phyloP scores from a whole-genome alignment of 2,888 invertebrate genomes.

The Sphaerophoria taeniata region DNA sequence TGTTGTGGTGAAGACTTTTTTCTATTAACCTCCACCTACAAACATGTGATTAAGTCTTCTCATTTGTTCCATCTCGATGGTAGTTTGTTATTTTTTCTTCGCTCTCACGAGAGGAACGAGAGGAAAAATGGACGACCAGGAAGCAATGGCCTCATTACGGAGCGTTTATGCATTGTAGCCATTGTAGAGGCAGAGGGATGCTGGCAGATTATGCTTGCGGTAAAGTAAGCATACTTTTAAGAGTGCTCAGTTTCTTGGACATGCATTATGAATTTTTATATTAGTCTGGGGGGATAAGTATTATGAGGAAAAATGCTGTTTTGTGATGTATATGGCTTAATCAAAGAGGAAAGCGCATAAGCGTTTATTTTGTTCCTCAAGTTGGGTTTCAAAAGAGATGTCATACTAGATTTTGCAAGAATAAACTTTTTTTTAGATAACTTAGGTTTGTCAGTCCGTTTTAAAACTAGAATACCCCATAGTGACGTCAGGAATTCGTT shows the following conservation, averaged over 20 bases:
- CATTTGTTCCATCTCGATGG: slow-evolving; percentile 68
- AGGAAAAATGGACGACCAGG: slow-evolving; percentile 37
- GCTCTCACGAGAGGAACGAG: neutral
- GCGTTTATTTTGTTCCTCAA: too few relatives aligned
- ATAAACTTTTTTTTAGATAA: too few relatives aligned
- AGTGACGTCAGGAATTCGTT: too few relatives aligned
- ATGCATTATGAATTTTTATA: slow-evolving; percentile 39
- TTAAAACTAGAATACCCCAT: too few relatives aligned
- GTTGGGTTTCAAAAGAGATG: too few relatives aligned
- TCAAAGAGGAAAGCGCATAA: too few relatives aligned
- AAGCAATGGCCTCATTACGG: slow-evolving; percentile 67
- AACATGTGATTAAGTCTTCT: slow-evolving; percentile 60
- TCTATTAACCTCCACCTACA: slow-evolving; percentile 53
- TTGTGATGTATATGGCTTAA: too few relatives aligned
- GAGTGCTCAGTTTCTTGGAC: slow-evolving; percentile 26
- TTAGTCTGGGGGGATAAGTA: neutral
- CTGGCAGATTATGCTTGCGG: slow-evolving; percentile 21
- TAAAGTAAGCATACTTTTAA: slow-evolving; percentile 30
- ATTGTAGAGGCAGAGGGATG: slow-evolving; percentile 11
- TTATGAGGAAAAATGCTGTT: neutral
- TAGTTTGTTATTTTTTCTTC: slow-evolving; percentile 45
- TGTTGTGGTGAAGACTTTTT: slow-evolving; percentile 5
- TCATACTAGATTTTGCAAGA: too few relatives aligned
- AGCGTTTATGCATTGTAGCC: slow-evolving; percentile 16
- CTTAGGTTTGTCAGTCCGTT: too few relatives aligned